Evolutionary conservation across 2,888 invertebrate species (phyloP), one percentile per base, ranked within the genome.

Genomic region (Malacosoma neustria): DNA sequence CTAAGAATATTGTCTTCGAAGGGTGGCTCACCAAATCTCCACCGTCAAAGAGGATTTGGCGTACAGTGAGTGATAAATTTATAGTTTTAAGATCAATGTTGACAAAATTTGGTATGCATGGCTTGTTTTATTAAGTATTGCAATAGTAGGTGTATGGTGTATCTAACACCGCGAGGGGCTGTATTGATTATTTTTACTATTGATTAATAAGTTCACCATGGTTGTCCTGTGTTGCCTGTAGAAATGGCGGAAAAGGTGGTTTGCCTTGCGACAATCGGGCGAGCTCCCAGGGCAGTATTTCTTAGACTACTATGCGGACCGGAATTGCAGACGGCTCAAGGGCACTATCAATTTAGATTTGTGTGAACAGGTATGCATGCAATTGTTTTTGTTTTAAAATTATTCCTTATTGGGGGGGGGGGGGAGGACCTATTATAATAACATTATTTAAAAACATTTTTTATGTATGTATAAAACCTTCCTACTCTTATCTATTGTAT

Each of bases 11-110:
- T 48, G 92, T 95, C 51, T 92, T 93, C 69, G 94, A 95, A 82
- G 98, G 98, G 47, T 98, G 97, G 97, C 88, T 98, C 59, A 96
- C 94, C 43, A 98, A 98, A 88, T 97, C 97, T 41, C 97, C 97
- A 54, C 97, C 97, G 42, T 92, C 94, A 41, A 96, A 95, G 87
- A 89, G 94, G 57, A 92, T 96, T 68, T 96, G 95, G 92, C 91
- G 95, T 89, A 96, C 96, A 80, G 97, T 97, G 89, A 92, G 95
- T 91, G 49, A 43, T 45, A 57, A 41, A 50, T 61, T 41, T 11
- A 37, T 42, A 49, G 43, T 57, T 57, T 54, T 46, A 46, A 43
- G n/a, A 57, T 51, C 59, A 69, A 74, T 75, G 73, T 76, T 76
- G 69, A 72, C 71, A 70, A 51, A 57, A 56, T 54, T 51, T 48